A percentile compares a stretch with the other conserved stretches of the same genome.
Conservation (phyloP, 2,797 vertebrate genomes). For the Siniperca scherzeri region DNA sequence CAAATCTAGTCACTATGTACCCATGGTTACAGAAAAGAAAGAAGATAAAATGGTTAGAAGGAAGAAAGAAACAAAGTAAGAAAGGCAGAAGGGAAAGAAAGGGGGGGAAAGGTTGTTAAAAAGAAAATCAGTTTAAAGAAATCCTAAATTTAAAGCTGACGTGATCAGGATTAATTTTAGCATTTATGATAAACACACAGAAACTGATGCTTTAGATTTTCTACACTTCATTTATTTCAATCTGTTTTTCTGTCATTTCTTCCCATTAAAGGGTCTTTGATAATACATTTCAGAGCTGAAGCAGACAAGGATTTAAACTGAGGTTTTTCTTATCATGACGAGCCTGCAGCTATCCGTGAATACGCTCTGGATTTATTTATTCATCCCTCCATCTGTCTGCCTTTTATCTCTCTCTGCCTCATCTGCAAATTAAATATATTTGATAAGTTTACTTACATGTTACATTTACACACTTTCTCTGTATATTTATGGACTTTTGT, state of each 20-base stretch:
- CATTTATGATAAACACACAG: conserved; percentile 3
- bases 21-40: too few relatives aligned
- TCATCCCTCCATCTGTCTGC: conserved; percentile 31
- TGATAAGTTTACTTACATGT: conserved; percentile 42
- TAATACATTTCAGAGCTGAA: conserved; percentile 31
- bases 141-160: background rate
- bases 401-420: conserved; percentile 45
- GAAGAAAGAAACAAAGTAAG: too few relatives aligned
- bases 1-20: too few relatives aligned
- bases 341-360: conserved; percentile 28
- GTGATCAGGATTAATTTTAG: conserved; percentile 1
- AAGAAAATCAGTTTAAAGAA: background rate
- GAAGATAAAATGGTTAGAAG: too few relatives aligned
- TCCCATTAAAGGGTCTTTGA: conserved; percentile 22
- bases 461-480: conserved; percentile 8
- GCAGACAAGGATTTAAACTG: conserved; percentile 30
- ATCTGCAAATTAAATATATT: conserved; percentile 56
- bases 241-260: conserved; percentile 17
- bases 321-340: conserved; percentile 34
- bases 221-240: conserved; percentile 23
- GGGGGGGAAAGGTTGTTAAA: too few relatives aligned
- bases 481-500: conserved; percentile 8
- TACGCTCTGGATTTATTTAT: conserved; percentile 40
- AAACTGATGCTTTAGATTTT: background rate
- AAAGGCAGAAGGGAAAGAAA: too few relatives aligned